phyloP scores from a whole-genome alignment of 1,140 invertebrate species.

The Nasonia giraulti region DNA sequence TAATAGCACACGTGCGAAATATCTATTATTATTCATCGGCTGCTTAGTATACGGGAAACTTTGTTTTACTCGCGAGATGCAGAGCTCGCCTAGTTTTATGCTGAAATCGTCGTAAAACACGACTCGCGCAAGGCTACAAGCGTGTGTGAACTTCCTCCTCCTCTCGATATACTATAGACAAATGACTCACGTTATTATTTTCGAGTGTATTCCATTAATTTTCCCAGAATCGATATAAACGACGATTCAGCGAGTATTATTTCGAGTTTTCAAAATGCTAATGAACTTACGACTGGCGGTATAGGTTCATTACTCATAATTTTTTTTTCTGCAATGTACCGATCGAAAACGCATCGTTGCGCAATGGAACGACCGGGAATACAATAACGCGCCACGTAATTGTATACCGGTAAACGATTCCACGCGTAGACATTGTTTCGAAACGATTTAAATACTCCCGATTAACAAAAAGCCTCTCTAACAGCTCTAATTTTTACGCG shows the following conservation, averaged over 20 bases:
- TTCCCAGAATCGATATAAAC: too few species aligned
- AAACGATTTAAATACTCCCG: background rate
- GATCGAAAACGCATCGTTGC: background rate
- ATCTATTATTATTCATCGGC: conserved; percentile 27
- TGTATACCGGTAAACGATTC: background rate
- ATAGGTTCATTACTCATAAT: background rate
- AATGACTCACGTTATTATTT: too few species aligned
- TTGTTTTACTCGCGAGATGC: conserved; percentile 8
- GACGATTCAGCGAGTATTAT: too few species aligned
- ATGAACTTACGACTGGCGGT: too few species aligned
- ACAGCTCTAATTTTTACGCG: too few species aligned
- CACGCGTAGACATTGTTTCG: background rate
- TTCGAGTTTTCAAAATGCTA: too few species aligned
- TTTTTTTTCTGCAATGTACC: background rate
- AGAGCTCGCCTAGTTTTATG: background rate
- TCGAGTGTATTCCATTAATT: too few species aligned
- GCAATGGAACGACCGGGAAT: background rate
- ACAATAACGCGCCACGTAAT: background rate
- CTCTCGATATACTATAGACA: too few species aligned
- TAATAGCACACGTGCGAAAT: background rate
- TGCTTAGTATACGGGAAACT: conserved; percentile 10
- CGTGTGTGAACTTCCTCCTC: background rate
- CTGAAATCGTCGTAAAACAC: conserved; percentile 20
- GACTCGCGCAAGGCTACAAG: background rate
- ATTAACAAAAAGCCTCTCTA: background rate